Percentiles rank a stretch among this genome's conserved stretches.
These are phyloP conservation scores for Melanotaenia duboulayi DNA, from an alignment of 2,113 vertebrate species.

Conservation along the genomic window DNA sequence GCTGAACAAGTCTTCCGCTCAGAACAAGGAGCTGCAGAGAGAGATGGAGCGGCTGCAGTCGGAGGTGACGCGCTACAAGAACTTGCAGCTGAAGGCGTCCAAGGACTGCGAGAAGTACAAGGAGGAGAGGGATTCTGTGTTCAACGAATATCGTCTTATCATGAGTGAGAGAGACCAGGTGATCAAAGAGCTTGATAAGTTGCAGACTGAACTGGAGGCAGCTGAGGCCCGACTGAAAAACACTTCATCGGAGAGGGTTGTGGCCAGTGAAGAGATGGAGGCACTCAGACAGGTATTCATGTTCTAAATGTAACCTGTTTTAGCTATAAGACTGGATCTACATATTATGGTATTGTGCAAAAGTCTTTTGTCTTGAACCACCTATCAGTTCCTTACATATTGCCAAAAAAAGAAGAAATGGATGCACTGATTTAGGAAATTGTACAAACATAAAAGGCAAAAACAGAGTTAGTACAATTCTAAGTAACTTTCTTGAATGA, in stretches of 20 bases:
- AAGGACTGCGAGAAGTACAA: slow-evolving; percentile 98
- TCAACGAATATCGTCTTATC: slow-evolving; percentile 97
- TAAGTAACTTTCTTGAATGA: no score
- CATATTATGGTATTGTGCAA: no score
- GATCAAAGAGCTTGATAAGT: slow-evolving; percentile 97
- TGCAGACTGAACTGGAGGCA: slow-evolving; percentile 95
- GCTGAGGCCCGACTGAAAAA: slow-evolving; percentile 95
- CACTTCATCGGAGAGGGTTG: slow-evolving; percentile 93
- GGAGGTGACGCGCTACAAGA: slow-evolving; percentile 94
- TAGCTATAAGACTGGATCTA: no score
- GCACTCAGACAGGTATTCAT: slow-evolving; percentile 91
- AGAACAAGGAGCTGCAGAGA: slow-evolving; percentile 97
- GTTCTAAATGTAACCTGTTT: not conserved
- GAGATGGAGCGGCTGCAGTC: slow-evolving; percentile 97
- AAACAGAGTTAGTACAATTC: no score
- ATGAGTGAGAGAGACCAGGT: slow-evolving; percentile 99
- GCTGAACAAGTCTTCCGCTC: slow-evolving; percentile 89
- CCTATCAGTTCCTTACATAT: no score
- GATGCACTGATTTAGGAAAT: no score
- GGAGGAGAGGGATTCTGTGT: slow-evolving; percentile 96
- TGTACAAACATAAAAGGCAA: no score
- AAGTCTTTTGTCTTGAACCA: no score
- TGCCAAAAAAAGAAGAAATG: no score
- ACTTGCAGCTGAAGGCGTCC: slow-evolving; percentile 89
- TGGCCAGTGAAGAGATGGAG: slow-evolving; percentile 95